A percentile compares a stretch with the other conserved stretches of the same genome.
phyloP scores from a whole-genome alignment of 2,797 vertebrate genomes.

The Cirrhinus molitorella region DNA sequence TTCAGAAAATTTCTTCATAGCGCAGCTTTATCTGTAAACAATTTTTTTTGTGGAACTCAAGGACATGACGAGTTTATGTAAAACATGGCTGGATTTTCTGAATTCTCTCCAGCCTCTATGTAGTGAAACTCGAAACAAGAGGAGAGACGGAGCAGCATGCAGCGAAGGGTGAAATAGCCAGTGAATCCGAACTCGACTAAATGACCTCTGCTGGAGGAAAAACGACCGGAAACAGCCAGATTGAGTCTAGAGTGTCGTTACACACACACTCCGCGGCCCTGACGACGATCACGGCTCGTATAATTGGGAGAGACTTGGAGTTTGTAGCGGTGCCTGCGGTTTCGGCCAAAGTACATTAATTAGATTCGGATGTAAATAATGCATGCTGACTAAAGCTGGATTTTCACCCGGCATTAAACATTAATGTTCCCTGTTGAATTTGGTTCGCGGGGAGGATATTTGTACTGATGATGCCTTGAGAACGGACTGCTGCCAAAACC shows the following conservation, averaged over 20 bases:
- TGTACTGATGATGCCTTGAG: conserved; percentile 61
- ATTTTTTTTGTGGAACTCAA: conserved; percentile 14
- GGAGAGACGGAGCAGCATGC: conserved; percentile 21
- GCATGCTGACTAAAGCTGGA: conserved; percentile 74
- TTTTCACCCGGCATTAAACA: conserved; percentile 72
- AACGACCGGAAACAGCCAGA: conserved; percentile 39
- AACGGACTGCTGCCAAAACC: conserved; percentile 41
- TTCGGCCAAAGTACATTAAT: conserved; percentile 68
- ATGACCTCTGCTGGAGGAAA: conserved; percentile 62
- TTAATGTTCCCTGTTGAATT: conserved; percentile 68
- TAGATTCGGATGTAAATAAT: conserved; percentile 81
- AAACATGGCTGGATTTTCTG: conserved; percentile 25
- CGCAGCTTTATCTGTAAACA: background rate
- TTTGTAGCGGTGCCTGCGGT: conserved; percentile 42
- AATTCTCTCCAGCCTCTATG: conserved; percentile 34
- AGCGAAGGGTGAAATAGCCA: conserved; percentile 66
- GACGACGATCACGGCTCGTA: conserved; percentile 15
- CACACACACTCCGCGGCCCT: background rate
- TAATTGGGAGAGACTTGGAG: conserved; percentile 54
- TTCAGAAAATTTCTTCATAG: conserved; percentile 3
- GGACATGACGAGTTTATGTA: conserved; percentile 17
- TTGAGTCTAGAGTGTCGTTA: background rate
- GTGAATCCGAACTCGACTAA: conserved; percentile 61
- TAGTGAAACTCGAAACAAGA: conserved; percentile 64
- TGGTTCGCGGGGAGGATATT: conserved; percentile 55